Base-by-base conservation (phyloP, 2,113 vertebrate genomes). In the Axis porcinus region DNA sequence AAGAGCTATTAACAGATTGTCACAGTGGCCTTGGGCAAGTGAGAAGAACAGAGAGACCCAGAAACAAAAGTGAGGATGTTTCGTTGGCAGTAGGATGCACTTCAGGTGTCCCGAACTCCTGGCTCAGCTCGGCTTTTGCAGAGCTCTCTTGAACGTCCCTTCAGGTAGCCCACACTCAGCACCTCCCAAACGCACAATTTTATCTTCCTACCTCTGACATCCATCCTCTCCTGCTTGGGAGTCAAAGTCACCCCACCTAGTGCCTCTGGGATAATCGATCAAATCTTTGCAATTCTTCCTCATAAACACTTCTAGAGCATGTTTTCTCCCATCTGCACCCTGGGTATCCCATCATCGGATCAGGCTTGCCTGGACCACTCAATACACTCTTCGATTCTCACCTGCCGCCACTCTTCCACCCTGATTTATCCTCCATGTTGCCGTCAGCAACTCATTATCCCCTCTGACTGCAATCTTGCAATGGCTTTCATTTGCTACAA, bases 371-470 rank as follows among this genome's bases (percentile, higher is more conserved):
- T n/a, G 74, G 84, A 70, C 57, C 30, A 33, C 19, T 1, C n/a
- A 6, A 76, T 33, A 27, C 43, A 15, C 50, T 28, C 60, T 40
- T 43, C 3, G 0, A 0, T 2, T 43, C 13, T 40, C 70, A 25
- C 36, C 57, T 14, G 17, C 54, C 23, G 9, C 85, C 7, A 6
- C 28, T 10, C 16, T n/a, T 81, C 50, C n/a, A 4, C 45, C 54
- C 86, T 25, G 52, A 7, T 47, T 64, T 43, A 21, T 40, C 84
- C 33, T 57, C 23, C n/a, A 6, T 2, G 40, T 23, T 30, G 85
- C 62, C 10, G 1, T 62, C 28, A 28, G 43, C 10, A 15, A n/a
- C 84, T n/a, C 43, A 57, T 33, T 25, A 33, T 33, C 70, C 28
- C 21, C 28, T 54, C 45, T 55, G 36, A 33, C 67, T 54, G 62